Evolutionary conservation across 2,888 invertebrate species (phyloP), one percentile per base, ranked within the genome.

Genomic region (Caenorhabditis doughertyi): DNA sequence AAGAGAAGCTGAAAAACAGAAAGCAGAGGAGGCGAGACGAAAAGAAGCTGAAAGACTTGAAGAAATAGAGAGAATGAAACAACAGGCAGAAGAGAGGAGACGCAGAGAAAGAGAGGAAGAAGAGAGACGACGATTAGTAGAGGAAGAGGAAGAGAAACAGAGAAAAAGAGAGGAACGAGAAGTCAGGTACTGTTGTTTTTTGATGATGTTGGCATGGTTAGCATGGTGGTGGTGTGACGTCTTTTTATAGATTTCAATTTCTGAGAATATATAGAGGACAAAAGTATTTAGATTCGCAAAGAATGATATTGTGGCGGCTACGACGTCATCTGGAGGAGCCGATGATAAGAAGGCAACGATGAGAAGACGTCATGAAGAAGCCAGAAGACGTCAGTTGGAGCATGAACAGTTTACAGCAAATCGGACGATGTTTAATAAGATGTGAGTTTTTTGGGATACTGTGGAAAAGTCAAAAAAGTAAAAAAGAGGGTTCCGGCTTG

Each of bases 371-470:
- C 84, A 85, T 44, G 84, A 85, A 11, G 87, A 87, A 23, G 85
- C 87, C 11, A 64, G 79, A 32, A 44, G 79, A 21, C 65, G 84
- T 9, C 88, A 88, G 67, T 74, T 85, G 65, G 87, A 88, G 72
- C 88, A 86, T 71, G 79, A 82, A 47, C 80, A 81, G 47, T 87
- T 88, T 58, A 70, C 82, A 0, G 65, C 81, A 13, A 85, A 76
- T 53, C 51, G 84, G 13, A 74, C 74, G 7, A 62, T 85, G 49
- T 88, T 87, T 70, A 81, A 84, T 23, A 73, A 86, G 39, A 71
- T 70, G 56, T 73, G 25, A 56, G 65, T 29, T 35, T 4, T 21
- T n/a, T 3, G n/a, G n/a, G n/a, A n/a, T n/a, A n/a, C n/a, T n/a
- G n/a, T n/a, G n/a, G n/a, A n/a, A n/a, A n/a, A n/a, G n/a, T n/a